Percentiles rank a stretch among this genome's conserved stretches.
phyloP scores from a whole-genome alignment of 2,113 vertebrate species.

The mouse (Mus musculus) region GRCm39 chr11:4370501-4371000 shows the following conservation, averaged over 20 bases:
- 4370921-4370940: constrained; percentile 30
- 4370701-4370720: constrained; percentile 88
- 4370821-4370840: background rate
- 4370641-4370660: constrained; percentile 46
- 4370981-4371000: constrained; percentile 32
- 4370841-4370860: background rate
- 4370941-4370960: background rate
- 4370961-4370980: constrained; percentile 39
- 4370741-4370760: constrained; percentile 83
- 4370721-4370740: constrained; percentile 87
- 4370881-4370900: constrained; percentile 36
- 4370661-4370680: constrained; percentile 75
- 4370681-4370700: constrained; percentile 72
- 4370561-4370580: constrained; percentile 8
- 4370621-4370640: constrained; percentile 10
- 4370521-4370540: background rate
- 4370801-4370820: constrained; percentile 48
- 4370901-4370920: constrained; percentile 4
- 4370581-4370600: constrained; percentile 64
- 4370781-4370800: constrained; percentile 61
- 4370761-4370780: constrained; percentile 40
- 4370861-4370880: constrained; percentile 18
- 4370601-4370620: constrained; percentile 2
- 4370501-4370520: background rate
- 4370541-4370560: constrained; percentile 62